These are phyloP conservation scores for Echinops telfairi DNA, from an alignment of 2,113 vertebrate species.

Conservation along the genomic window DNA sequence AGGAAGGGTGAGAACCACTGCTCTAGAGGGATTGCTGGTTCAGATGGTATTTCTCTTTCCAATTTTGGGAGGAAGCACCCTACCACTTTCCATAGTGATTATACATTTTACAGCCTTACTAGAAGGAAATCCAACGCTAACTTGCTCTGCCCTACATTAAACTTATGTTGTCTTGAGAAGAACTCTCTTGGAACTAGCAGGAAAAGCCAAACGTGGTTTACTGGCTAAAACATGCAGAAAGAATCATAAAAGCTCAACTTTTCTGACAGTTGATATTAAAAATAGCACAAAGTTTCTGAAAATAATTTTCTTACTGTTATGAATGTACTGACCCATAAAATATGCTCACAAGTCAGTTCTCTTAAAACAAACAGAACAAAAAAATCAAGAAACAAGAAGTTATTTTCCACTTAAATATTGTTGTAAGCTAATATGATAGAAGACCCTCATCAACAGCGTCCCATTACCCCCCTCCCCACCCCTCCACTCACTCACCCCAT, in stretches of 20 bases:
- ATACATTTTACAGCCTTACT: background rate
- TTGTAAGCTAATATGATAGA: background rate
- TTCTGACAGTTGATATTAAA: background rate
- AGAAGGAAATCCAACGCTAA: background rate
- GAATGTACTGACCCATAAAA: background rate
- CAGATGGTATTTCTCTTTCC: too few relatives aligned
- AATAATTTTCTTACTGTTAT: background rate
- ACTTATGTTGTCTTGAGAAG: background rate
- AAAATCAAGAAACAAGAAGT: too few relatives aligned
- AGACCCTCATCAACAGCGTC: background rate
- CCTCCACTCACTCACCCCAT: background rate
- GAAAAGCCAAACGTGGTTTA: background rate
- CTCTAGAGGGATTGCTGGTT: too few relatives aligned
- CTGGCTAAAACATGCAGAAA: slow-evolving; percentile 44
- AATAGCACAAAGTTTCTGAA: slow-evolving; percentile 21
- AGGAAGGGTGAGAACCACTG: too few relatives aligned
- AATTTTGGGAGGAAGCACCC: too few relatives aligned
- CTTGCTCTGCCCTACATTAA: background rate
- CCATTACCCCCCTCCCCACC: background rate
- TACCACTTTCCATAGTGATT: too few relatives aligned
- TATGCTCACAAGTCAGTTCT: background rate
- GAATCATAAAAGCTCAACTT: background rate
- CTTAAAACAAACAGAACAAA: background rate
- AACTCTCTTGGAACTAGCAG: background rate
- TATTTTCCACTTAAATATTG: background rate